These are phyloP conservation scores for Elanus axillaris DNA, from an alignment of 2,113 vertebrate species.

Conservation along the genomic window DNA sequence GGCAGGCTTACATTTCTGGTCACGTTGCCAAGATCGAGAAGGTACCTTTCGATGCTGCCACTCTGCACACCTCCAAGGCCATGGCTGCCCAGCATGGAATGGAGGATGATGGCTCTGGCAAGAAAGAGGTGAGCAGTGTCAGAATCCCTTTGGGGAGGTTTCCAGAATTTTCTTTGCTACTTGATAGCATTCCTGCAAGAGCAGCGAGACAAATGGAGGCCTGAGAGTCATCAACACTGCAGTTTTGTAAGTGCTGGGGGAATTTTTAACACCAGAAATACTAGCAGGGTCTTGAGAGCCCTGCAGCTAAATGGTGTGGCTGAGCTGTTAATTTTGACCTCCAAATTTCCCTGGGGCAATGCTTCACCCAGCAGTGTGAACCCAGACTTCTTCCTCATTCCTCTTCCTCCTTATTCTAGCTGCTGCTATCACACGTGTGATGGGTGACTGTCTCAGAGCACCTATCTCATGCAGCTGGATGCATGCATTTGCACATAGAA, in stretches of 20 bases:
- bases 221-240: neutral
- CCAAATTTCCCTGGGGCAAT: neutral
- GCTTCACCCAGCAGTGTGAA: neutral
- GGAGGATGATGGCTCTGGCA: constrained; percentile 89
- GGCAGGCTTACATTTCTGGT: constrained; percentile 86
- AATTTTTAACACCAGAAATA: neutral
- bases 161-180: neutral
- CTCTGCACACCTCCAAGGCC: constrained; percentile 84
- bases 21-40: constrained; percentile 90
- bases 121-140: constrained; percentile 76
- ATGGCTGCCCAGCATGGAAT: constrained; percentile 98
- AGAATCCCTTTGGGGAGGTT: neutral
- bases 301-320: neutral
- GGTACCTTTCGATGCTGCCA: constrained; percentile 86
- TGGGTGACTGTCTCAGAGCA: neutral
- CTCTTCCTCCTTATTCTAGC: neutral
- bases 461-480: neutral
- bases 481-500: neutral
- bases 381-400: neutral
- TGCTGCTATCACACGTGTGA: neutral
- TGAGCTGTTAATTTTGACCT: neutral
- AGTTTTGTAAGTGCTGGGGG: neutral
- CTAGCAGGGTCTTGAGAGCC: neutral
- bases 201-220: neutral
- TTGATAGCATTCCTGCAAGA: neutral